Evolutionary conservation across 1,140 invertebrate species (phyloP).

Genomic region (Neoseiulus cucumeris): DNA sequence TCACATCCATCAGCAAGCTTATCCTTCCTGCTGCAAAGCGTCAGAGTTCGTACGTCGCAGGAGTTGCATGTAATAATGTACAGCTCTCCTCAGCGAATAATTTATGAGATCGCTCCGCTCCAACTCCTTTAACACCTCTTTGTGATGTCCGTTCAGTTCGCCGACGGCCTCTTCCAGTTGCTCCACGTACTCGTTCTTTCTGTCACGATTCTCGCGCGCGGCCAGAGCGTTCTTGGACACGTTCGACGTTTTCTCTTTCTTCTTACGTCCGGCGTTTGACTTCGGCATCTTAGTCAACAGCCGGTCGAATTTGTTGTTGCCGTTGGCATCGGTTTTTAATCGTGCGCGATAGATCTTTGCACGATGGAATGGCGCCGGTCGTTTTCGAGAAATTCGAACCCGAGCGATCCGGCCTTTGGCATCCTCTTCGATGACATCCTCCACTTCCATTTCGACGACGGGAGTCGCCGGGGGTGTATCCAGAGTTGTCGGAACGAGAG

Average conservation of each 20-base stretch:
- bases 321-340: background rate
- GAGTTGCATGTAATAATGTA: background rate
- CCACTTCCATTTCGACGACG: too few relatives aligned
- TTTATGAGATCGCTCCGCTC: background rate
- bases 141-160: background rate
- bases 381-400: background rate
- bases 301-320: background rate
- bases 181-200: background rate
- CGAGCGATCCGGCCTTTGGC: background rate
- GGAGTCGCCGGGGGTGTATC: too few relatives aligned
- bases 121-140: background rate
- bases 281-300: background rate
- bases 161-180: background rate
- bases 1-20: background rate
- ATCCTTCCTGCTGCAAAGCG: background rate
- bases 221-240: background rate
- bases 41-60: background rate
- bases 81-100: background rate
- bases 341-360: background rate
- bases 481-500: too few relatives aligned
- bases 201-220: background rate
- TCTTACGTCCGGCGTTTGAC: background rate
- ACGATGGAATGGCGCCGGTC: background rate
- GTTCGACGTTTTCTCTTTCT: background rate
- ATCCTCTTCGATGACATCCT: background rate